Evolutionary conservation across 2,888 invertebrate genomes (phyloP), one percentile per base, ranked within the genome.

Genomic region (Limnephilus auricula): DNA sequence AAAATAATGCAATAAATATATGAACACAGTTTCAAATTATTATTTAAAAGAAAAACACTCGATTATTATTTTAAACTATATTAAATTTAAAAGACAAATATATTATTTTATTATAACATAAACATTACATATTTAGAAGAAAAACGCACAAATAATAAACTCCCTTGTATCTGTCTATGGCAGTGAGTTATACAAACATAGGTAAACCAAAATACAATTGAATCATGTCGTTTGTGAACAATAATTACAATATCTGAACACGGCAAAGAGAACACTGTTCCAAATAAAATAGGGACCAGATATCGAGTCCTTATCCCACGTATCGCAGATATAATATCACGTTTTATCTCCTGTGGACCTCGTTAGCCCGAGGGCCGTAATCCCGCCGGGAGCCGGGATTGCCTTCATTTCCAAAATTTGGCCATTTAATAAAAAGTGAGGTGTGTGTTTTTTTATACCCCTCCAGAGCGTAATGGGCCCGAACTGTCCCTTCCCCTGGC

Each of bases 381-480:
- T 90, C 83, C 82, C 91, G 32, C 31, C 32, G 90, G 83, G 90
- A 90, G 45, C 92, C 93, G 91, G 90, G 93, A 92, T 93, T 92
- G 92, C 92, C 92, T 90, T 93, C 92, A 90, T 92, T 93, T 92
- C 91, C 92, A 92, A 92, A 91, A 93, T 93, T 93, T 92, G 92
- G 92, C 93, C 93, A 92, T 93, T 92, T 92, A 93, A 93, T 93
- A 93, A 93, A 93, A 93, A 93, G 91, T 93, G 93, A 93, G 93
- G 92, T 88, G 92, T 92, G 92, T 90, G 92, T 93, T 92, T 93
- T n/a, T 93, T 92, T 92, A 92, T 92, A 92, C 91, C 91, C 92
- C 93, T 93, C 94, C 94, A 93, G 94, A 94, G 94, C 94, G 94
- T 93, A 93, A 93, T 94, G 95, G 95, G 94, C 95, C 94, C 93